Evolutionary conservation across 2,888 invertebrate species (phyloP).

Genomic region (Megaustenia siamemsis): DNA sequence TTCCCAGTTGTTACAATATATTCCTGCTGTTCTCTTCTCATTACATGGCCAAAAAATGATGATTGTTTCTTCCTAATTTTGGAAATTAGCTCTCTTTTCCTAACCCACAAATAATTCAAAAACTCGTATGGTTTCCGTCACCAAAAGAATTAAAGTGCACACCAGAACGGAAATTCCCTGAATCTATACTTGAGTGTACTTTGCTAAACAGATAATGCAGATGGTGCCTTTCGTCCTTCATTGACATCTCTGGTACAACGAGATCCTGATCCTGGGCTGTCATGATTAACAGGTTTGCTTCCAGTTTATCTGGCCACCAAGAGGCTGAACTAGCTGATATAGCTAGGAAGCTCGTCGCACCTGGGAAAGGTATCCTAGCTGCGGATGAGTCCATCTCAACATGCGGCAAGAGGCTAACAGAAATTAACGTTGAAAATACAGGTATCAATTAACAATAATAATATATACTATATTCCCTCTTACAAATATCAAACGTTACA

Average conservation of each 20-base stretch:
- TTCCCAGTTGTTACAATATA: too few species aligned
- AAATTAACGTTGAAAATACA: slow-evolving; percentile 94
- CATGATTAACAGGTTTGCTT: slow-evolving; percentile 56
- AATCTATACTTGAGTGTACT: neutral
- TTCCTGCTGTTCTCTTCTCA: too few species aligned
- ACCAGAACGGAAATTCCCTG: neutral
- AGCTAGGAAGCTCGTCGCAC: slow-evolving; percentile 92
- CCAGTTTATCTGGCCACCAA: slow-evolving; percentile 83
- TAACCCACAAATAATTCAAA: too few species aligned
- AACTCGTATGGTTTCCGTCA: too few species aligned
- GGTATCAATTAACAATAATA: too few species aligned
- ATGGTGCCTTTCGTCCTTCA: neutral
- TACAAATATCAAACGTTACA: too few species aligned
- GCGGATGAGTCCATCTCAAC: slow-evolving; percentile 95
- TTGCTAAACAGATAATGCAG: neutral
- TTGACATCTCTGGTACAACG: neutral
- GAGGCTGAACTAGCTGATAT: slow-evolving; percentile 92
- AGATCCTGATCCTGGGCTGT: too few species aligned
- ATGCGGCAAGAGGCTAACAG: slow-evolving; percentile 90
- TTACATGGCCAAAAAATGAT: too few species aligned
- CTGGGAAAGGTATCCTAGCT: slow-evolving; percentile 97
- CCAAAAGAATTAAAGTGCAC: neutral
- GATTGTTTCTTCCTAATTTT: too few species aligned
- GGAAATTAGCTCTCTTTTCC: too few species aligned
- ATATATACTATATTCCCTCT: too few species aligned